Percentiles rank a stretch among this genome's conserved stretches.
phyloP scores from a whole-genome alignment of 2,113 vertebrate genomes.

The Scomber colias region DNA sequence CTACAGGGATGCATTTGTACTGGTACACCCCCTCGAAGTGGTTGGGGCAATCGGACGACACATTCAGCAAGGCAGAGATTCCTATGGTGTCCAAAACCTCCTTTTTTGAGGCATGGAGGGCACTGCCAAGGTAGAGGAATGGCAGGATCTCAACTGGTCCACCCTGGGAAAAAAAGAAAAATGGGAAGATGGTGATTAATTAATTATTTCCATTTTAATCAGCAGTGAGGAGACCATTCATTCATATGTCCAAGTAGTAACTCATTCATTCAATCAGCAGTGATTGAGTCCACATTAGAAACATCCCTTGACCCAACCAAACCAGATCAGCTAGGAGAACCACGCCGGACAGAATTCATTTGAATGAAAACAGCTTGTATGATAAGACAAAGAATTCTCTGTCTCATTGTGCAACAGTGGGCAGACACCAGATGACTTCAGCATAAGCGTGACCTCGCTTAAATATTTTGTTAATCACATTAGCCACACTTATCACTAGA shows the following conservation, averaged over 20 bases:
- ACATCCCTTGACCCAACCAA: slow-evolving; percentile 9
- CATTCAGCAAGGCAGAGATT: slow-evolving; percentile 96
- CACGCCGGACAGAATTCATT: not conserved
- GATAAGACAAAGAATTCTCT: slow-evolving; percentile 39
- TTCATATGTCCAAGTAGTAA: not conserved
- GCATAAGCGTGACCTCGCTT: slow-evolving; percentile 31
- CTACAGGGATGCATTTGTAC: slow-evolving; percentile 97
- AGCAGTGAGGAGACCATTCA: not conserved
- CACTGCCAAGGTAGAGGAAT: slow-evolving; percentile 97
- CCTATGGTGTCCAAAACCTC: slow-evolving; percentile 94
- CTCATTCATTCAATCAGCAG: not conserved
- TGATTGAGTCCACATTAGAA: not conserved
- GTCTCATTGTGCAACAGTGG: slow-evolving; percentile 25
- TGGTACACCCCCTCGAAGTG: slow-evolving; percentile 96
- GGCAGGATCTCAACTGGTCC: slow-evolving; percentile 98
- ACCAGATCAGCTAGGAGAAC: not conserved
- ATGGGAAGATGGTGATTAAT: slow-evolving; percentile 14
- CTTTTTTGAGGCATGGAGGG: slow-evolving; percentile 95
- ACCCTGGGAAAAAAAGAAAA: slow-evolving; percentile 82
- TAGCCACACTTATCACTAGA: slow-evolving; percentile 22
- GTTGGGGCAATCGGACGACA: slow-evolving; percentile 97
- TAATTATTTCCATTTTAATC: not conserved
- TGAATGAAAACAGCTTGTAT: slow-evolving; percentile 11
- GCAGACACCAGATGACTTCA: slow-evolving; percentile 42
- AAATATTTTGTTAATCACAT: slow-evolving; percentile 57